Evolutionary conservation across 1,140 invertebrate genomes (phyloP), one percentile per base, ranked within the genome.

Genomic region (Aphidius ervi): DNA sequence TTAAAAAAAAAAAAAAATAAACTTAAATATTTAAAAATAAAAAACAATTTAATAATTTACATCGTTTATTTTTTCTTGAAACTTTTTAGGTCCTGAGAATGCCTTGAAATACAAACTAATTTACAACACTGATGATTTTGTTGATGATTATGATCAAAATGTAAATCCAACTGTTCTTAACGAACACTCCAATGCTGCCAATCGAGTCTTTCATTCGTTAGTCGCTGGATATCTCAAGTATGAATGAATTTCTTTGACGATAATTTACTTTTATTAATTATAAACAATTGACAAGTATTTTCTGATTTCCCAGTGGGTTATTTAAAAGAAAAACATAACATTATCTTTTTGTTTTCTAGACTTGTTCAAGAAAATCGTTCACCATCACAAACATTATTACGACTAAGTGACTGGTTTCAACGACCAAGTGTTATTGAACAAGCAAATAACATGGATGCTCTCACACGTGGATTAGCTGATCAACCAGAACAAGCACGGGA

Each of bases 131-230:
- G 77, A 80, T 56, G 82, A 85, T 66, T 88, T 86, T 68, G 88
- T 97, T 9, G 86, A 90, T 64, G 95, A 97, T 63, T 99, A 97
- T 75, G 85, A 95, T 71, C 79, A 86, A 0, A 80, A 81, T 37
- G 85, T 94, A 0, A 86, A 95, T 77, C 89, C 92, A 0, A 85
- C 86, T 1, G 83, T 93, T 4, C 74, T 94, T 3, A 94, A 95
- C 69, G 91, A 91, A 69, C 93, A 95, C 69, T 87, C 92, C 0
- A 92, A 86, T 0, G 91, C 91, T 9, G 93, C 92, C 1, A 94
- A 92, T 72, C 86, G 93, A 81, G 92, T 91, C 69, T 94, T 94
- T 81, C 93, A 95, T 74, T 87, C 90, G 0, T 81, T 91, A 50
- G 90, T 94, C 55, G 86, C 90, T 67, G 92, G 91, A 59, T 82